Evolutionary conservation across 2,888 invertebrate species (phyloP).

Genomic region (Gymnocheta viridis): DNA sequence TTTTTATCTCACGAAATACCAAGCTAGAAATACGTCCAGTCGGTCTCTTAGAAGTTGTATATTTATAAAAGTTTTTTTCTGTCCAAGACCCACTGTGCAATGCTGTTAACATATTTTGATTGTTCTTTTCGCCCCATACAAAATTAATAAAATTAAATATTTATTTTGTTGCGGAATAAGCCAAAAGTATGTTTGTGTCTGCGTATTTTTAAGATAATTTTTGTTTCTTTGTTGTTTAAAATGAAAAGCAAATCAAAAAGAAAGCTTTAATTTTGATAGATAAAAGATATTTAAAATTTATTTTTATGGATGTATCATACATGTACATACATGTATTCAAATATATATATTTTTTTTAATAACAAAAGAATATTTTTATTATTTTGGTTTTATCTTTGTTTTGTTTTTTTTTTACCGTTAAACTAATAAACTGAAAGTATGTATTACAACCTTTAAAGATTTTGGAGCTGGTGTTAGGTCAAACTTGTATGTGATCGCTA

Average conservation of each 20-base stretch:
- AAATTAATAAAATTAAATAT: not conserved
- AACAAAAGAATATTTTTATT: not conserved
- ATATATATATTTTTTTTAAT: not conserved
- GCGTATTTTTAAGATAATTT: not conserved
- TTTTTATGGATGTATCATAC: not conserved
- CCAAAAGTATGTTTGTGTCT: not conserved
- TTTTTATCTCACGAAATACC: too few species aligned
- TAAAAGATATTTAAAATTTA: too few species aligned
- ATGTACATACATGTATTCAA: not conserved
- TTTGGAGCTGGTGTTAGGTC: not conserved
- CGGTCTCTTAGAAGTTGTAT: too few species aligned
- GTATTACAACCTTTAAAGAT: not conserved
- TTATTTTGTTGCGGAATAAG: not conserved
- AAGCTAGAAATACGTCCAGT: too few species aligned
- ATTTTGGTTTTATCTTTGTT: not conserved
- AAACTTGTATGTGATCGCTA: too few species aligned
- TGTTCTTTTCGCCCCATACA: not conserved
- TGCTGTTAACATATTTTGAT: too few species aligned
- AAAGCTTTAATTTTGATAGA: not conserved
- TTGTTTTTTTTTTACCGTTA: not conserved
- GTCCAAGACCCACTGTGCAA: too few species aligned
- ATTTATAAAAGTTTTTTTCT: too few species aligned
- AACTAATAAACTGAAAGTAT: too few species aligned
- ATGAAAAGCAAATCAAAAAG: not conserved
- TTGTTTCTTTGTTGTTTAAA: not conserved